phyloP scores from a whole-genome alignment of 2,888 invertebrate species.

The Exephanes ischioxanthus region DNA sequence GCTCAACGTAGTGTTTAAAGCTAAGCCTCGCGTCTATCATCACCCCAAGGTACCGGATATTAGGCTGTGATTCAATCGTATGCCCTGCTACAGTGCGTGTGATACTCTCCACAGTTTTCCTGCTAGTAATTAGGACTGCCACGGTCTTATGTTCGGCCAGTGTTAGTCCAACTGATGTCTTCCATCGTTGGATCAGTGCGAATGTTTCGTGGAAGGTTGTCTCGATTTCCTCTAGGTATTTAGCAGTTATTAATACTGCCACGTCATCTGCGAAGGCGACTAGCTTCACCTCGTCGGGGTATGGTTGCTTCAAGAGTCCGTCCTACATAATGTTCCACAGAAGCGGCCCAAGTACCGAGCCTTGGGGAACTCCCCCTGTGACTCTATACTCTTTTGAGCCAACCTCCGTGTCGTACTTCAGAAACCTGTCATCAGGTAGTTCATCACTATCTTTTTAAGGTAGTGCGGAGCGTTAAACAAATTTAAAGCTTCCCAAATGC shows the following conservation, averaged over 20 bases:
- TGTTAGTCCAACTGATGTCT: too few species aligned
- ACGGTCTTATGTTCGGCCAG: too few species aligned
- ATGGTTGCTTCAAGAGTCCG: too few species aligned
- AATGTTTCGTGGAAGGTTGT: too few species aligned
- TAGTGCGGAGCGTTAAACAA: not conserved
- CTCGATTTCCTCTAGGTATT: too few species aligned
- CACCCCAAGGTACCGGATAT: slow-evolving; percentile 59
- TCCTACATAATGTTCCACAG: too few species aligned
- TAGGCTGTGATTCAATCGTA: slow-evolving; percentile 43
- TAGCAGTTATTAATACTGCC: too few species aligned
- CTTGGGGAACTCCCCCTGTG: not conserved
- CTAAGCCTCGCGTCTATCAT: slow-evolving; percentile 52
- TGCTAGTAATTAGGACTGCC: too few species aligned
- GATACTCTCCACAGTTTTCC: not conserved
- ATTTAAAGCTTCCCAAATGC: not conserved
- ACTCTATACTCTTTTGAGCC: not conserved
- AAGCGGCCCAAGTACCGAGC: too few species aligned
- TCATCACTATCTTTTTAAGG: not conserved
- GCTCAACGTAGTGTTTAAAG: slow-evolving; percentile 50
- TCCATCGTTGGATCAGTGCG: too few species aligned
- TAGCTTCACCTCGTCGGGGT: too few species aligned
- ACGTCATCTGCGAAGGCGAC: too few species aligned
- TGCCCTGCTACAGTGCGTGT: slow-evolving; percentile 24
- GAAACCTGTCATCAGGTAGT: not conserved
- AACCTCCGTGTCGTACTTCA: slow-evolving; percentile 1